Evolutionary conservation across 2,797 vertebrate genomes (phyloP), one percentile per base, ranked within the genome.

Genomic region (Cyclopterus lumpus): DNA sequence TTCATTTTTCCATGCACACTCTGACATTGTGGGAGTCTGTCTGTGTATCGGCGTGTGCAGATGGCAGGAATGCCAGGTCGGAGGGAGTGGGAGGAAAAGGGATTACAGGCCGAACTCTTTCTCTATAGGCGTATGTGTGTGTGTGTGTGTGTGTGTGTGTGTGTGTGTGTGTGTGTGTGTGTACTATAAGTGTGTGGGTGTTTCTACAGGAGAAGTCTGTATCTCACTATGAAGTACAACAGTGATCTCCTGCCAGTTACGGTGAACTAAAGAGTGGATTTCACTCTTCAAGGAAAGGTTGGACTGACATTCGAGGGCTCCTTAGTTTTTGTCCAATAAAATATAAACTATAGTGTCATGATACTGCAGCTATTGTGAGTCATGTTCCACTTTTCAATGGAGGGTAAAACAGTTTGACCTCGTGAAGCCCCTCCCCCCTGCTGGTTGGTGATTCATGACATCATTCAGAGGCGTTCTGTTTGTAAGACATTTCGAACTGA

Each of bases 31-130:
- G 51, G 11, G 53, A 58, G 73, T 55, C 9, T 61, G 69, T 70
- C 44, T 42, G 73, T 62, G 46, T 67, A 28, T 61, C 18, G 62
- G 62, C 46, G 36, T 38, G 65, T 69, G 42, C 49, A 60, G 46
- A 71, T 71, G 38, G 69, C 54, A 79, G 64, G 20, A 63, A 64
- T 79, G 79, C 32, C 49, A 67, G 57, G 70, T 69, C 24, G 5
- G 60, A 80, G 65, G 64, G 46, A 71, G 82, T 81, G 67, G 80
- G 85, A 74, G 55, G 66, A 74, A 51, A 46, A 75, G 51, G 76
- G 68, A 82, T 83, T 73, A 60, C 32, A 79, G 55, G 44, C 62
- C 28, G 67, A 15, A 6, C 10, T 28, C 11, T 6, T 53, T 26
- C 22, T 53, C 12, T 24, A 32, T 82, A 82, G 20, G 51, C 40